Evolutionary conservation across 2,888 invertebrate species (phyloP), one percentile per base, ranked within the genome.

Genomic region (Stenoptilia bipunctidactyla): DNA sequence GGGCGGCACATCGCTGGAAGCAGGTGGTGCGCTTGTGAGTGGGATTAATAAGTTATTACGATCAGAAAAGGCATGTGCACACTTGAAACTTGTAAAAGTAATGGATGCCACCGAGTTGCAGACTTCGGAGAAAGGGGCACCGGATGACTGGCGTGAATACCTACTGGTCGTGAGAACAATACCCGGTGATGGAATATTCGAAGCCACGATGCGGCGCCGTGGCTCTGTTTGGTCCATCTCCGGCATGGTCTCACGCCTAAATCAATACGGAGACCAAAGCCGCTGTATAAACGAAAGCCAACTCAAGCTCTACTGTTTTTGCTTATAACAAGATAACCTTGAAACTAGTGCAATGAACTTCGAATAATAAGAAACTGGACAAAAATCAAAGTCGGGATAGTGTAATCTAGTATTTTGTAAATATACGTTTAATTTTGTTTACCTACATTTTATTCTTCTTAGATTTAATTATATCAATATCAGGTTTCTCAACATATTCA

Each of bases 211-310:
- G 4, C 67, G 77, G 0, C 55, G 53, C n/a, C 58, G 57, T n/a
- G 54, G 49, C 14, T 45, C 45, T 2, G 47, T 53, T 13, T 87
- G 85, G 66, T 61, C 67, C 37, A 64, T 92, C 1, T 79, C 90
- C 0, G 94, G 94, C 13, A 88, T 91, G 20, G 86, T 93, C 36
- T 92, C 92, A 61, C 85, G 94, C 38, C 85, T 93, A 39, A 93
- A 93, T 66, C 76, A 91, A 30, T 93, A 94, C 59, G 92, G 92
- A n/a, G 86, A 88, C 39, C 93, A 93, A 66, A 92, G 92, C 68
- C 86, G 83, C 50, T 94, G 94, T 61, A 86, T 93, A 36, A 87
- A 90, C 45, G 89, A 93, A 56, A 90, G 89, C 56, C 86, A 88
- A 51, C 80, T 93, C 45, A 92, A 92, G 62, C 83, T 93, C 44